Conservation (phyloP, 2,113 vertebrate species). For the Etheostoma spectabile region DNA sequence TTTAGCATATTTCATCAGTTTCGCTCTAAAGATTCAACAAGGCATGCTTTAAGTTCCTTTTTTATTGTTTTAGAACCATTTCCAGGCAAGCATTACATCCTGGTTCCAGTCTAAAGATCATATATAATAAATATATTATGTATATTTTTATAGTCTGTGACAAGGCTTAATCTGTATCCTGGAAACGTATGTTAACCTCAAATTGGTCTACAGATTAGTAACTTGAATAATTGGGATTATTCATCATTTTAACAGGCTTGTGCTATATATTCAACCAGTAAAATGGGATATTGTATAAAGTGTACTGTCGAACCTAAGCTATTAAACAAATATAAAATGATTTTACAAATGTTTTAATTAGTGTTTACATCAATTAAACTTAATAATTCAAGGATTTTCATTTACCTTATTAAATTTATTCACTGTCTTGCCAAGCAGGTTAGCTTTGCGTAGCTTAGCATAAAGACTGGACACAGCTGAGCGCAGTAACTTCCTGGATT, state of each 20-base stretch:
- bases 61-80: conserved; percentile 21
- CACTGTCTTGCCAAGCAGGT: background rate
- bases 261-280: background rate
- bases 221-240: conserved; percentile 7
- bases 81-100: conserved; percentile 28
- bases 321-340: background rate
- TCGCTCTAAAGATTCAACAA: conserved; percentile 22
- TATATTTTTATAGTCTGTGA: conserved; percentile 33
- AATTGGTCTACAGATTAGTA: background rate
- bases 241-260: background rate
- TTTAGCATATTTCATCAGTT: conserved; percentile 14
- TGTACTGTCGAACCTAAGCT: background rate
- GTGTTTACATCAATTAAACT: background rate
- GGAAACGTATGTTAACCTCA: conserved; percentile 7
- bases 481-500: too few relatives aligned
- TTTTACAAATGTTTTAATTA: background rate
- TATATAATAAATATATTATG: conserved; percentile 21
- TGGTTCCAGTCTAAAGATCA: conserved; percentile 4
- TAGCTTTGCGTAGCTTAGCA: conserved; percentile 2
- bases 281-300: background rate
- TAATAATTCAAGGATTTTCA: background rate
- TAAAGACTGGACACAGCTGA: background rate
- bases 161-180: conserved; percentile 18
- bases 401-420: background rate
- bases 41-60: conserved; percentile 24